These are phyloP conservation scores for Enteromius fasciolatus DNA, from an alignment of 2,797 vertebrate species.

Conservation along the genomic window DNA sequence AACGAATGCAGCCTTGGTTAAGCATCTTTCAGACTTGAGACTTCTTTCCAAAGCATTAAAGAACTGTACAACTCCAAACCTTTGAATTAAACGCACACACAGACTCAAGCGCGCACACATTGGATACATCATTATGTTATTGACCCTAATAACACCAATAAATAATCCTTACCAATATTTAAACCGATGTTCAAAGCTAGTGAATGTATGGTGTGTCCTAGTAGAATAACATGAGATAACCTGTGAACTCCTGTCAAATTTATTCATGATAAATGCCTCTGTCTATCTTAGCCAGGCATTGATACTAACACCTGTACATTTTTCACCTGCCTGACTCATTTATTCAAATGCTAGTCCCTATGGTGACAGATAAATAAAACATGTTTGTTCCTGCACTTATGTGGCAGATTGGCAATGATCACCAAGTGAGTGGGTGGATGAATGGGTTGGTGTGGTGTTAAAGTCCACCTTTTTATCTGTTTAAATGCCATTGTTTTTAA, in stretches of 20 bases:
- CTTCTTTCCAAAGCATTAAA: not conserved
- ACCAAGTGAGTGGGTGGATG: conserved; percentile 3
- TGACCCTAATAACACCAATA: not conserved
- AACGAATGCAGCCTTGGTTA: not conserved
- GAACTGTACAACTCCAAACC: not conserved
- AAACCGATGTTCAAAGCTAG: not conserved
- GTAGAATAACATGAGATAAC: conserved; percentile 5
- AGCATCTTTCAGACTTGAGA: not conserved
- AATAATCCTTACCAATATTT: conserved; percentile 9
- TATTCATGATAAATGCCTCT: not conserved
- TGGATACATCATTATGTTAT: not conserved
- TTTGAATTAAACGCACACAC: not conserved
- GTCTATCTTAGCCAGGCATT: not conserved
- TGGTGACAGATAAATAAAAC: conserved; percentile 46
- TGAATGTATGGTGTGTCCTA: conserved; percentile 6
- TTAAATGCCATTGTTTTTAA: not conserved
- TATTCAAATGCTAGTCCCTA: conserved; percentile 3
- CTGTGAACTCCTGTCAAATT: not conserved
- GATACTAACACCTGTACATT: not conserved
- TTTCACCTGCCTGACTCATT: conserved; percentile 8
- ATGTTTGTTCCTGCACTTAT: conserved; percentile 39
- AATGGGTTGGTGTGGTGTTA: conserved; percentile 18
- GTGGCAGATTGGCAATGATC: not conserved
- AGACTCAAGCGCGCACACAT: not conserved
- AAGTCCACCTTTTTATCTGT: conserved; percentile 13